Conservation (phyloP, 1,140 invertebrate genomes). For the Medauroidea extradentata region DNA sequence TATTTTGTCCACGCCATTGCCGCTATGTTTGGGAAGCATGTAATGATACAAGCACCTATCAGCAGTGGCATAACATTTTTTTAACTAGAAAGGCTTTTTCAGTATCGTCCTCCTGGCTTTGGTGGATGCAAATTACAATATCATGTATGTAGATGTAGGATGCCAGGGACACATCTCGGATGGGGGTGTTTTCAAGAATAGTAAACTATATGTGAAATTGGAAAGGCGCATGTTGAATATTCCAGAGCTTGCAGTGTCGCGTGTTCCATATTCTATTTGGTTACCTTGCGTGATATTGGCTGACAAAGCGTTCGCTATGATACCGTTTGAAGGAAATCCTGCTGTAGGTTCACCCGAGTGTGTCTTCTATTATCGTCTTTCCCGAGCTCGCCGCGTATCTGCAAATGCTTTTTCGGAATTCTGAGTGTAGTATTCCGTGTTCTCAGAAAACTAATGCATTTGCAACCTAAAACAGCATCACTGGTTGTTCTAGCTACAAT, state of each 20-base stretch:
- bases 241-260: neutral
- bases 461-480: neutral
- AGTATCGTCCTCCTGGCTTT: slow-evolving; percentile 32
- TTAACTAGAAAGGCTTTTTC: slow-evolving; percentile 1
- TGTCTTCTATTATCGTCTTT: neutral
- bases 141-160: slow-evolving; percentile 29
- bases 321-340: neutral
- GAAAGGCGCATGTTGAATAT: neutral
- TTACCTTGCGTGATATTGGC: neutral
- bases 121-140: slow-evolving; percentile 31
- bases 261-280: neutral
- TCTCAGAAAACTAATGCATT: neutral
- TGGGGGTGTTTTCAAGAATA: slow-evolving; percentile 22
- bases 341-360: neutral
- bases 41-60: no score
- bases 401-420: neutral
- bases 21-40: no score
- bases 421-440: neutral
- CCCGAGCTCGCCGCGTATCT: neutral
- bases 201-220: neutral
- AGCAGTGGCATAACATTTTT: no score
- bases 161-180: slow-evolving; percentile 26
- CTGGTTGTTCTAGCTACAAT: neutral
- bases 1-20: no score
- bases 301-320: neutral